Conservation (phyloP, 2,113 vertebrate genomes). For the Notarius lentiginosus region DNA sequence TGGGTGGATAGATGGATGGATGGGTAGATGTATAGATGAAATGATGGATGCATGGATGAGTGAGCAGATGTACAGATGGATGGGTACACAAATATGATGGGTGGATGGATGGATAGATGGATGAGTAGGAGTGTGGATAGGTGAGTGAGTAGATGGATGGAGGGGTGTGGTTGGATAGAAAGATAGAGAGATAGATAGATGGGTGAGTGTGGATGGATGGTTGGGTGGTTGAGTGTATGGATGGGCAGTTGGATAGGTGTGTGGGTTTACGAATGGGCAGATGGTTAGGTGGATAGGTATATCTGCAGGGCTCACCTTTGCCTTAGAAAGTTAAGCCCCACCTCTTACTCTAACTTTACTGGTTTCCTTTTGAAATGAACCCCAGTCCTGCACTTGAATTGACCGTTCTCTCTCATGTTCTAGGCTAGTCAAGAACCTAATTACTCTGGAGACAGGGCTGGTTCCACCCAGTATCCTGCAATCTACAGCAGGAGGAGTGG, state of each 20-base stretch:
- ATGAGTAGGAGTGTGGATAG: background rate
- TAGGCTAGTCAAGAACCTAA: constrained; percentile 86
- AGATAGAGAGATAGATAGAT: background rate
- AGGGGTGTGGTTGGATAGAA: background rate
- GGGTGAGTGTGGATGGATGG: background rate
- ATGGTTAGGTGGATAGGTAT: background rate
- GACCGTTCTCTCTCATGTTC: constrained; percentile 60
- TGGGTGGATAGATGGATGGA: background rate
- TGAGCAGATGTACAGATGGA: background rate
- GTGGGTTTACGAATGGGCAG: background rate
- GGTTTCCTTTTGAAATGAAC: background rate
- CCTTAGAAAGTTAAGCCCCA: background rate
- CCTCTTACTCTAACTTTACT: background rate
- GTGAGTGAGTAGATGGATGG: background rate
- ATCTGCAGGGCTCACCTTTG: background rate
- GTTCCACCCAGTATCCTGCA: constrained; percentile 77
- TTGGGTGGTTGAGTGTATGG: background rate
- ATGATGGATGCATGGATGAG: background rate
- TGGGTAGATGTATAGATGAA: background rate
- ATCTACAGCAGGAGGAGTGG: constrained; percentile 74
- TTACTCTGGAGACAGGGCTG: constrained; percentile 80
- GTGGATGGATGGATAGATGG: background rate
- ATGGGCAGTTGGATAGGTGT: too few relatives aligned
- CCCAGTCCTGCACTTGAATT: constrained; percentile 13
- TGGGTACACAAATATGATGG: background rate